Percentiles rank a stretch among this genome's conserved stretches.
Evolutionary conservation across 2,797 vertebrate genomes (phyloP).

Genomic region (Ptychadena robeensis): DNA sequence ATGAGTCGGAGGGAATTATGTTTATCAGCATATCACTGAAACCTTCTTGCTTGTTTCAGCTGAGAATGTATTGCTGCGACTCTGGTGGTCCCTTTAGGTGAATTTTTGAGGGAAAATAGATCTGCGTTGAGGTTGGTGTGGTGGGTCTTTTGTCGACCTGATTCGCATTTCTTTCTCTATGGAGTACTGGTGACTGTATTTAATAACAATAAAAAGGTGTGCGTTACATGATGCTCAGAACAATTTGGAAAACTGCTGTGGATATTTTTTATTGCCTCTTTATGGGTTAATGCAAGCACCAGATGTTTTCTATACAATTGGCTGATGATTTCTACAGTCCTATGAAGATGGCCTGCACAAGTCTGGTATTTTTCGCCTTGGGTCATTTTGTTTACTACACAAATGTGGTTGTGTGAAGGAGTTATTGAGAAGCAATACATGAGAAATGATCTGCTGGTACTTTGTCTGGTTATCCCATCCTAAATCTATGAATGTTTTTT

Average conservation of each 20-base stretch:
- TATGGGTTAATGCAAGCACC: slow-evolving; percentile 50
- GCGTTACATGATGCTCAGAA: slow-evolving; percentile 55
- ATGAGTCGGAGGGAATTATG: slow-evolving; percentile 37
- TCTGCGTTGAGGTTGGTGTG: slow-evolving; percentile 37
- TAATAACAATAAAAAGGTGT: slow-evolving; percentile 60
- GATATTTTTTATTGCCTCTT: slow-evolving; percentile 36
- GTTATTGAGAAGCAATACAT: background rate
- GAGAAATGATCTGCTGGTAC: background rate
- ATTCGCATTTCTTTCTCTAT: slow-evolving; percentile 50
- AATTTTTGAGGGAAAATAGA: slow-evolving; percentile 55
- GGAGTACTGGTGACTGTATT: slow-evolving; percentile 52
- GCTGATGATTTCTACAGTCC: slow-evolving; percentile 47
- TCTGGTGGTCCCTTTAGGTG: slow-evolving; percentile 53
- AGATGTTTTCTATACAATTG: slow-evolving; percentile 52
- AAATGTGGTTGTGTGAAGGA: slow-evolving; percentile 6
- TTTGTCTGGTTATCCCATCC: background rate
- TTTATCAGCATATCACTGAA: slow-evolving; percentile 48
- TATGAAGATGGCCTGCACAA: slow-evolving; percentile 15
- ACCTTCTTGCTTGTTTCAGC: slow-evolving; percentile 13
- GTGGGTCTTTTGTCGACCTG: slow-evolving; percentile 48
- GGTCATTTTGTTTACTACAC: slow-evolving; percentile 20
- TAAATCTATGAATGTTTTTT: too few relatives aligned
- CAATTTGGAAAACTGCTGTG: slow-evolving; percentile 49
- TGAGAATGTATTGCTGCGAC: slow-evolving; percentile 33
- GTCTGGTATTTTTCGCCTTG: slow-evolving; percentile 16